These are phyloP conservation scores for Embiotoca jacksoni DNA, from an alignment of 2,113 vertebrate species.

Conservation along the genomic window DNA sequence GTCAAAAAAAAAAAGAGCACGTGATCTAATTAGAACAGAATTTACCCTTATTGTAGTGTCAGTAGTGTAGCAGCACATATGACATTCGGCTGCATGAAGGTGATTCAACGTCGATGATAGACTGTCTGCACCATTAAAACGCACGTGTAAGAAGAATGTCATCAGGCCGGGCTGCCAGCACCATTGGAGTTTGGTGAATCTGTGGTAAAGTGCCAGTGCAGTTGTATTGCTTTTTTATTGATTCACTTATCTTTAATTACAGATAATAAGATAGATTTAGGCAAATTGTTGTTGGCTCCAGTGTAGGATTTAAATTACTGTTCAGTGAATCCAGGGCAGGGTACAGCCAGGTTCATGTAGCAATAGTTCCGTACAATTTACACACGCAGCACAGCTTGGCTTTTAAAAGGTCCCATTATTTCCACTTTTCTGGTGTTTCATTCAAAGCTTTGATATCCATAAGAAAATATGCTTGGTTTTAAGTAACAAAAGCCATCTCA, in stretches of 20 bases:
- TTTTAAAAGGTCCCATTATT: too few relatives aligned
- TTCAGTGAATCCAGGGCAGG: conserved; percentile 4
- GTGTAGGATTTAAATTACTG: conserved; percentile 31
- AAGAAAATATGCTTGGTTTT: too few relatives aligned
- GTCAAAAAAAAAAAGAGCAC: background rate
- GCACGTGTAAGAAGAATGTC: conserved; percentile 8
- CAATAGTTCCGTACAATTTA: background rate
- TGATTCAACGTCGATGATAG: background rate
- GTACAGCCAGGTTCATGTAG: too few relatives aligned
- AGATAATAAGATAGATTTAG: conserved; percentile 35
- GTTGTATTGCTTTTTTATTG: conserved; percentile 37
- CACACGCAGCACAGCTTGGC: background rate
- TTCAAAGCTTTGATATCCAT: too few relatives aligned
- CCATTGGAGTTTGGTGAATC: conserved; percentile 25
- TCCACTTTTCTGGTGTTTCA: too few relatives aligned
- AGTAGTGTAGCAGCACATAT: background rate
- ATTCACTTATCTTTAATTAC: conserved; percentile 52
- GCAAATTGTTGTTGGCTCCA: conserved; percentile 30
- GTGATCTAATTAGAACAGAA: background rate
- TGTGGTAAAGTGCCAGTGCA: conserved; percentile 9
- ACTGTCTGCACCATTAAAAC: conserved; percentile 12
- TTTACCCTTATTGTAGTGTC: background rate
- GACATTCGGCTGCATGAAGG: background rate
- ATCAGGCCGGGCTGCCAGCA: conserved; percentile 3
- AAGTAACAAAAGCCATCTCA: too few relatives aligned